Conservation (phyloP, 1,140 invertebrate genomes). For the Galleria mellonella region DNA sequence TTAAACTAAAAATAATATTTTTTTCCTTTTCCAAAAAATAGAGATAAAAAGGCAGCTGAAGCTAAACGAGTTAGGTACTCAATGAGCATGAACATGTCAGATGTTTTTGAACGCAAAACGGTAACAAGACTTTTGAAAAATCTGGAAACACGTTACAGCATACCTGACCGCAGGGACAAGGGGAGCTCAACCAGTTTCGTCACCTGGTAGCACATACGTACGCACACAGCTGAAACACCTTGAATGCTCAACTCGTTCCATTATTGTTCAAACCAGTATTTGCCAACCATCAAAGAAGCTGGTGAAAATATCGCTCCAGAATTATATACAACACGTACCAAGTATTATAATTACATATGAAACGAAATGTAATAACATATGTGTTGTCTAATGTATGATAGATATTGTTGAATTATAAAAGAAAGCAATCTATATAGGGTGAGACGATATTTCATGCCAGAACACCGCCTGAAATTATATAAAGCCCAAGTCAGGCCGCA, state of each 20-base stretch:
- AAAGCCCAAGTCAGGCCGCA: too few relatives aligned
- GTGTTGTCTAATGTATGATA: too few relatives aligned
- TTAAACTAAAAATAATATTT: too few relatives aligned
- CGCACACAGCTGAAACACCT: constrained; percentile 11
- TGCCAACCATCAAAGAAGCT: neutral
- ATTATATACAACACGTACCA: constrained; percentile 16
- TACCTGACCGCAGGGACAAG: constrained; percentile 29
- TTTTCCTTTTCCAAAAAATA: too few relatives aligned
- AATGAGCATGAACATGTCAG: constrained; percentile 4
- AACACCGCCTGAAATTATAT: too few relatives aligned
- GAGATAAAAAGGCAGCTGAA: too few relatives aligned
- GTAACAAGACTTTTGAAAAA: constrained; percentile 20
- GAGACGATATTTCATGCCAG: too few relatives aligned
- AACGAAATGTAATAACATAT: too few relatives aligned
- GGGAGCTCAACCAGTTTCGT: constrained; percentile 42
- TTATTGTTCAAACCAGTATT: constrained; percentile 7
- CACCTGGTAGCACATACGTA: constrained; percentile 36
- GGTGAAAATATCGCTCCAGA: neutral
- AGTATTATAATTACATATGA: too few relatives aligned
- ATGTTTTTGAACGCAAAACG: constrained; percentile 5
- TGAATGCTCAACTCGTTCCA: constrained; percentile 3
- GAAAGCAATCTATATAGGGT: constrained; percentile 22
- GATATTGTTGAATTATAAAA: constrained; percentile 8
- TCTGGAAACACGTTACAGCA: constrained; percentile 29
- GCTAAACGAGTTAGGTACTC: too few relatives aligned